Conservation (phyloP, 2,797 vertebrate species). For the Alfaro cultratus region DNA sequence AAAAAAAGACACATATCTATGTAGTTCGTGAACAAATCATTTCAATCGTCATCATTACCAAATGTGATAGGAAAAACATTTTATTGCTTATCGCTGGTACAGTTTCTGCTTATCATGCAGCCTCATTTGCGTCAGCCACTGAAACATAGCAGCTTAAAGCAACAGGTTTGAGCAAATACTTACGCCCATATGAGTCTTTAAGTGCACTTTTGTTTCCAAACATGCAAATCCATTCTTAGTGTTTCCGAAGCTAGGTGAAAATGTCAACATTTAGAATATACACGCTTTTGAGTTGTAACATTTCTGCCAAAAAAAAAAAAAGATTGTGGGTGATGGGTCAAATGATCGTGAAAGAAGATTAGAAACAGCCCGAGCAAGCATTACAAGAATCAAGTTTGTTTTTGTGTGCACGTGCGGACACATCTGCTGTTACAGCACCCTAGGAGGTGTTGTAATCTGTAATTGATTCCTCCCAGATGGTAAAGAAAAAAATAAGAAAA, state of each 20-base stretch:
- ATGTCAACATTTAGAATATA: background rate
- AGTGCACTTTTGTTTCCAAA: constrained; percentile 11
- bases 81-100: constrained; percentile 19
- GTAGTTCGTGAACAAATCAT: constrained; percentile 1
- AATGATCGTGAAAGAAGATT: background rate
- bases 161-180: constrained; percentile 22
- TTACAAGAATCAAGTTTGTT: constrained; percentile 13
- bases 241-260: constrained; percentile 15
- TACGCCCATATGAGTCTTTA: background rate
- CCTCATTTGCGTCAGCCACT: constrained; percentile 32
- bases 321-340: background rate
- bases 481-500: constrained; percentile 25
- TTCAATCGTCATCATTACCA: constrained; percentile 35
- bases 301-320: background rate
- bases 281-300: background rate
- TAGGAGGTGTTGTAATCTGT: constrained; percentile 34
- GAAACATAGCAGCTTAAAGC: constrained; percentile 21
- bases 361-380: constrained; percentile 1
- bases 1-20: constrained; percentile 2
- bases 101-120: constrained; percentile 21
- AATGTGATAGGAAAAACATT: constrained; percentile 29
- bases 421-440: constrained; percentile 40
- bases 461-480: constrained; percentile 55
- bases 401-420: constrained; percentile 9
- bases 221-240: constrained; percentile 19